Base-by-base conservation (phyloP, 2,797 vertebrate species). In the Hipposideros larvatus region DNA sequence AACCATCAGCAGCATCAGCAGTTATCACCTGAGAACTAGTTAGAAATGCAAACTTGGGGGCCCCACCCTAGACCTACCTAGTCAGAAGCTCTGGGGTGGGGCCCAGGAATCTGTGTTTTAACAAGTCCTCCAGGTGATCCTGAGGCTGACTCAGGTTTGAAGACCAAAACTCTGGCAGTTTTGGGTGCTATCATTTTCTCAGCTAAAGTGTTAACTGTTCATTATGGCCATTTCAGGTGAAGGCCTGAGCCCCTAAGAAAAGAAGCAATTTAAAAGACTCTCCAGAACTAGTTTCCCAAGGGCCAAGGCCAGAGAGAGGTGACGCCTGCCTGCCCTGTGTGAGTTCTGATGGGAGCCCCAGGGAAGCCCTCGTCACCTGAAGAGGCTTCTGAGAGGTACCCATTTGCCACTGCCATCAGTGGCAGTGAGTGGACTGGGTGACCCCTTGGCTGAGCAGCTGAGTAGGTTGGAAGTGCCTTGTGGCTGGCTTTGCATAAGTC, bases 371-470 rank as follows among this genome's bases (percentile, higher is more conserved):
- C 14, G 14, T 46, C 74, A 19, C 22, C 63, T 53, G 61, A 88
- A 92, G 82, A 74, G 9, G 26, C 21, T 77, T 90, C 71, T 66
- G 61, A 48, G 61, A 87, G 55, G 48, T 28, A 9, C 68, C 15
- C 2, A 41, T 26, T 18, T 66, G 82, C 71, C 73, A 34, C 7
- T 34, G 80, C 37, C 88, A 18, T 77, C 11, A 1, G 28, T 13
- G 31, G 57, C 75, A 57, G 22, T 26, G 26, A 24, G 87, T 21
- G 53, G 61, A 77, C 43, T 3, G 1, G 66, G 37, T 55, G 77
- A 84, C 26, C 68, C 41, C 7, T 16, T 43, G 11, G 13, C 46
- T 7, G 46, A 96, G 91, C 95, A 91, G 88, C 85, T 96, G 88
- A 75, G 75, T 46, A 43, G 51, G 6, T 5, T 15, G 55, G 75